Evolutionary conservation across 2,113 vertebrate genomes (phyloP), one percentile per base, ranked within the genome.

Genomic region (Miniopterus natalensis): DNA sequence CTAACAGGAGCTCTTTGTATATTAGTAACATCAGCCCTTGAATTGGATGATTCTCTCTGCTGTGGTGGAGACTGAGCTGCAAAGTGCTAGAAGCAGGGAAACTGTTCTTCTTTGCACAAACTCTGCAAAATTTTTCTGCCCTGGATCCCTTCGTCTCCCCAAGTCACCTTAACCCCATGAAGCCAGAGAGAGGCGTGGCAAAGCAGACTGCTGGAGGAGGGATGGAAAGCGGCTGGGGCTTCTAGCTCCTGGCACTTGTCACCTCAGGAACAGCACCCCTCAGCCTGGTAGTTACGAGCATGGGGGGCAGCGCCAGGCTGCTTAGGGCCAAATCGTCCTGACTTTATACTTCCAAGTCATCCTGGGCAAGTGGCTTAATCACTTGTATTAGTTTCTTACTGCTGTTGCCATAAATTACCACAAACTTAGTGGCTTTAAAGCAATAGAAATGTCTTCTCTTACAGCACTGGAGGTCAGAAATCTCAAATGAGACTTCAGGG

Each of bases 231-330:
- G 51, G 4, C 75, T 80, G 42, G 9, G 66, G 18, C 21, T 59
- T 59, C 68, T 21, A 10, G 27, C 6, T 65, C 66, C 74, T 5
- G 15, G 31, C 0, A 5, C 51, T 55, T 83, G 77, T 65, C 14
- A 9, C 49, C 49, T 51, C 49, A 51, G 49, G 9, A 51, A 51
- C 20, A 14, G 65, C 42, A 57, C 21, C 15, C 23, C 42, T 59
- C 29, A 31, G 36, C 36, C 4, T 0, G 5, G 49, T 18, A 25
- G 40, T n/a, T 70, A 6, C 14, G n/a, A 55, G 8, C 1, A 0
- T 53, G 25, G 53, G 40, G 3, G 3, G 23, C 13, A 15, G 23
- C 25, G 40, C 29, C 78, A 53, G 71, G n/a, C 27, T 18, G 25
- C 70, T 29, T 8, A n/a, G 21, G 61, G 73, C 61, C 83, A 15